Evolutionary conservation across 2,888 invertebrate species (phyloP).

Genomic region (Druceiella hillmani): DNA sequence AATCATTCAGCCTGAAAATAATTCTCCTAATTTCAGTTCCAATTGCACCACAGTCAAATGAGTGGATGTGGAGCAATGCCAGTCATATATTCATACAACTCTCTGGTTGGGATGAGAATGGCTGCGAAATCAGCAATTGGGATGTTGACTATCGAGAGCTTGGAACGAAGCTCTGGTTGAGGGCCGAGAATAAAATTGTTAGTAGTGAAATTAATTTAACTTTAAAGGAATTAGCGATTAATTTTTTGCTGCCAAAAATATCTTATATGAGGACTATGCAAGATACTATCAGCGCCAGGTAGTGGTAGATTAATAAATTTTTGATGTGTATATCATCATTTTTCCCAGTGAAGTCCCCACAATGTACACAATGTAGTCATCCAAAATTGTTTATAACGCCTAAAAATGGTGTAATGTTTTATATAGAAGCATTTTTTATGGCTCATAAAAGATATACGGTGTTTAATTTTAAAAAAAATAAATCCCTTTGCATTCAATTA

Average conservation of each 20-base stretch:
- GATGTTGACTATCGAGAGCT: conserved; percentile 66
- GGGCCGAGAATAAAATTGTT: conserved; percentile 36
- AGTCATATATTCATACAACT: conserved; percentile 73
- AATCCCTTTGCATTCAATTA: too few relatives aligned
- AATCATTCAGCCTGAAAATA: neutral
- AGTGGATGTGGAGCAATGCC: conserved; percentile 74
- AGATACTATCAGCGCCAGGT: too few relatives aligned
- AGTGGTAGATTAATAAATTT: too few relatives aligned
- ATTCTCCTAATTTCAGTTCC: conserved; percentile 43
- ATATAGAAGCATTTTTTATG: too few relatives aligned
- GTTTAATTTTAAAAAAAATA: too few relatives aligned
- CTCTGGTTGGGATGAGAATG: conserved; percentile 78
- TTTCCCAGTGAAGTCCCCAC: neutral
- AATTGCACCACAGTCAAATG: conserved; percentile 62
- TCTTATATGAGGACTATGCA: too few relatives aligned
- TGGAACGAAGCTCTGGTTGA: conserved; percentile 39
- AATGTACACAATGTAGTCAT: neutral
- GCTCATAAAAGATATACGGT: too few relatives aligned
- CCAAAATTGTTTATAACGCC: neutral
- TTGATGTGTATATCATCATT: too few relatives aligned
- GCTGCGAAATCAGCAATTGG: conserved; percentile 73
- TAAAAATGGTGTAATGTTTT: too few relatives aligned
- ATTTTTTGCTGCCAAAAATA: too few relatives aligned
- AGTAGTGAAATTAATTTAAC: too few relatives aligned
- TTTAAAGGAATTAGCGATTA: too few relatives aligned